Evolutionary conservation across 2,888 invertebrate genomes (phyloP), one percentile per base, ranked within the genome.

Genomic region (Tinea trinotella): DNA sequence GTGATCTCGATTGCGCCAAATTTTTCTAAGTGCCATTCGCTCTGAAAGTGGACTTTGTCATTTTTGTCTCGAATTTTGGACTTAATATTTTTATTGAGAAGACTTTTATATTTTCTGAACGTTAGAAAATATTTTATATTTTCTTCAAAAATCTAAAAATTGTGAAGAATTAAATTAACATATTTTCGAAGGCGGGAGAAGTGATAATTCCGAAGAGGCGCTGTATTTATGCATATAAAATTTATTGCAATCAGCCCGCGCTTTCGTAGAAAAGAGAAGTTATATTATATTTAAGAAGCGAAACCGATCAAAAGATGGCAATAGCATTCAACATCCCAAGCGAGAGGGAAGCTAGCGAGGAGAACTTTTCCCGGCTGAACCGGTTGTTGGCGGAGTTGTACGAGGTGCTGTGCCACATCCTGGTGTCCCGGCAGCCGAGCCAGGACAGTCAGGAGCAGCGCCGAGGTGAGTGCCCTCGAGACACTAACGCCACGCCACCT

Each of bases 241-340:
- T 72, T 74, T 72, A 75, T 76, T 64, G 68, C 71, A 62, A 74
- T 74, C 71, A 74, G 71, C 74, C 77, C 77, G 72, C 75, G 78
- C 68, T 84, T 78, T 68, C 77, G 80, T 74, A 81, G 83, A 72
- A 80, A 80, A 77, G 53, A 68, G 70, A 64, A 64, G 61, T 62
- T 19, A 22, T 17, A 44, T 12, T 19, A 20, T 10, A 12, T 17
- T 9, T 64, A 62, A 59, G 66, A 64, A 48, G 60, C 73, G 74
- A 79, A 64, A 15, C 60, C 17, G 20, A 20, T 40, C 20, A 73
- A 78, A 77, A 78, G 76, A 88, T 88, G 88, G 88, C 88, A 67
- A 88, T 88, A 77, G 88, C 87, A 62, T 88, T 88, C 73, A 84
- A 87, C 74, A 68, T 88, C 65, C 88, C 88, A 63, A 80, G 86